phyloP scores from a whole-genome alignment of 2,888 invertebrate genomes.

The Antheraea yamamai region DNA sequence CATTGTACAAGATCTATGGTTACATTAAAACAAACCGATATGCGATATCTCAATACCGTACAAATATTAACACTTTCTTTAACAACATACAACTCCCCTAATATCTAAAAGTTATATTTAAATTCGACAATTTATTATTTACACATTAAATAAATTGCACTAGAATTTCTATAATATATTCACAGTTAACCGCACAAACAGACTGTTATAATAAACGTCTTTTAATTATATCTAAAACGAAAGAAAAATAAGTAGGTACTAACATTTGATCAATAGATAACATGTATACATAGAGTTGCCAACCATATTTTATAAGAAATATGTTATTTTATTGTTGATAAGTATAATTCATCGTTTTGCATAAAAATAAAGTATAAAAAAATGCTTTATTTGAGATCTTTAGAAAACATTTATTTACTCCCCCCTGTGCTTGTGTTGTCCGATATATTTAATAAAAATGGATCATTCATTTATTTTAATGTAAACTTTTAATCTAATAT shows the following conservation, averaged over 20 bases:
- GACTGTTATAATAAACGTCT: not conserved
- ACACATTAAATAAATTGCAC: constrained; percentile 42
- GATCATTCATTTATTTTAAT: no score
- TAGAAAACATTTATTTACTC: no score
- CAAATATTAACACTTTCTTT: not conserved
- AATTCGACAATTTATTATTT: constrained; percentile 57
- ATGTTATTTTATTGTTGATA: no score
- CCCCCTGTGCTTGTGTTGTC: no score
- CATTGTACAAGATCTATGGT: constrained; percentile 16
- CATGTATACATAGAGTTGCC: not conserved
- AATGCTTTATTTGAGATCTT: no score
- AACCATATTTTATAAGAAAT: no score
- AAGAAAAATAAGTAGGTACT: not conserved
- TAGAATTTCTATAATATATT: constrained; percentile 10
- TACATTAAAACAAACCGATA: not conserved
- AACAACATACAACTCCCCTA: not conserved
- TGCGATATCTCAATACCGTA: not conserved
- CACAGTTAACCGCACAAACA: not conserved
- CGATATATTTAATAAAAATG: no score
- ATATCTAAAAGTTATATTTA: constrained; percentile 34
- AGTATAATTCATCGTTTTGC: no score
- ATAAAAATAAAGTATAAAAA: no score
- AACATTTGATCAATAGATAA: not conserved
- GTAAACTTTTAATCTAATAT: no score
- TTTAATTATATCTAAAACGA: not conserved